Conservation (phyloP, 2,888 invertebrate species). For the Calameuta pallipes region DNA sequence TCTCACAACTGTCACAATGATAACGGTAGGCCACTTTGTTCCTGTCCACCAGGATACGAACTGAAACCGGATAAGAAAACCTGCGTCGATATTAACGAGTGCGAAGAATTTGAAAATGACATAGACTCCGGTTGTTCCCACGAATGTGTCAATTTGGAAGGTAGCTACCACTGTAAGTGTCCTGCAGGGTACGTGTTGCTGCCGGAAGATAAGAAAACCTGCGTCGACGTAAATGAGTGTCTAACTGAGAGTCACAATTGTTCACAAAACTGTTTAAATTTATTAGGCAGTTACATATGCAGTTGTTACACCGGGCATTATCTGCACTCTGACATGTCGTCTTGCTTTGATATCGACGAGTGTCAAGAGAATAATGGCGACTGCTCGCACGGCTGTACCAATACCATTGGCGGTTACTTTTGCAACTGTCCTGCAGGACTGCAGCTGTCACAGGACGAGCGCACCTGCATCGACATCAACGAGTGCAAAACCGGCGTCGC, state of each 20-base stretch:
- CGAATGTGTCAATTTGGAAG: constrained; percentile 69
- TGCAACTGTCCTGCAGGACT: constrained; percentile 70
- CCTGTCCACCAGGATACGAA: constrained; percentile 68
- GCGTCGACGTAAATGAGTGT: constrained; percentile 67
- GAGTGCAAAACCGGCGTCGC: constrained; percentile 63
- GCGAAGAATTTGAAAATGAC: constrained; percentile 58
- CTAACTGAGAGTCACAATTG: constrained; percentile 49
- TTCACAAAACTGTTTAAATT: constrained; percentile 52
- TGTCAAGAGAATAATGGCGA: constrained; percentile 65
- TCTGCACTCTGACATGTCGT: constrained; percentile 53
- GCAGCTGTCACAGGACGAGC: constrained; percentile 61
- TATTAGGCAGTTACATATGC: constrained; percentile 62
- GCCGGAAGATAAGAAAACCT: constrained; percentile 62
- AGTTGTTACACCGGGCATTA: constrained; percentile 54
- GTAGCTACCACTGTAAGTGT: constrained; percentile 70
- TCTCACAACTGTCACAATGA: constrained; percentile 68
- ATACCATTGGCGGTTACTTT: constrained; percentile 67
- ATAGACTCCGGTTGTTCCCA: constrained; percentile 61
- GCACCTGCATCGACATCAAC: constrained; percentile 63
- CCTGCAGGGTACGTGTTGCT: constrained; percentile 64
- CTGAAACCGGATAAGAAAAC: constrained; percentile 49
- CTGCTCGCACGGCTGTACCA: constrained; percentile 68
- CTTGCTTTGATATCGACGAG: constrained; percentile 61
- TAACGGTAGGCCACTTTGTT: constrained; percentile 67
- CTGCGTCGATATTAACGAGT: constrained; percentile 63